Evolutionary conservation across 2,113 vertebrate species (phyloP).

Genomic region (Callopanchax toddi): DNA sequence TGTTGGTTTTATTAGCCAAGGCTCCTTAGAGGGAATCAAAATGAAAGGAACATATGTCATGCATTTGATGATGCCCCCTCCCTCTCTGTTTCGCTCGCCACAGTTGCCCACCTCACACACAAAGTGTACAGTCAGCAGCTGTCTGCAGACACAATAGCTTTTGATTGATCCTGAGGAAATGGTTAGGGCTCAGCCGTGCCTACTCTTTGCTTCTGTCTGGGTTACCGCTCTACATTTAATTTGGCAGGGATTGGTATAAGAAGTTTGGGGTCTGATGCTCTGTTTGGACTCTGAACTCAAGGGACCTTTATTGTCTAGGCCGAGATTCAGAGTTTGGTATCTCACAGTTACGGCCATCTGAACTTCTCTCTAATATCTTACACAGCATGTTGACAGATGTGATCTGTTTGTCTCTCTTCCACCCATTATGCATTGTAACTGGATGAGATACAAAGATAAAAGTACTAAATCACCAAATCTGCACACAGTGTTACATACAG

Average conservation of each 20-base stretch:
- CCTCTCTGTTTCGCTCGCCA: constrained; percentile 46
- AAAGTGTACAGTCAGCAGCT: constrained; percentile 76
- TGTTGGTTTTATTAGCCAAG: constrained; percentile 80
- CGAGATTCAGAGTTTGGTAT: constrained; percentile 25
- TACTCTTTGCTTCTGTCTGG: constrained; percentile 53
- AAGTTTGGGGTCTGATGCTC: constrained; percentile 43
- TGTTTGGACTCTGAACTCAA: no score
- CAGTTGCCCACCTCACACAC: constrained; percentile 73
- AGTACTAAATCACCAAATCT: constrained; percentile 41
- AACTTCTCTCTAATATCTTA: constrained; percentile 6
- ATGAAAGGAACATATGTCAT: constrained; percentile 82
- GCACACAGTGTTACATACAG: constrained; percentile 39
- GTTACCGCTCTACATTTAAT: constrained; percentile 61
- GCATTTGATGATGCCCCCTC: constrained; percentile 68
- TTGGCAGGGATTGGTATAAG: constrained; percentile 62
- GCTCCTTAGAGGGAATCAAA: constrained; percentile 76
- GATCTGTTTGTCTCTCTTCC: constrained; percentile 16
- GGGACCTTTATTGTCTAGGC: no score
- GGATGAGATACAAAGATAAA: constrained; percentile 40
- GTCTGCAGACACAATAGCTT: constrained; percentile 74
- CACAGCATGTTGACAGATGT: constrained; percentile 34
- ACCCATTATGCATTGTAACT: constrained; percentile 17
- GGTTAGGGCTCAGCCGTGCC: constrained; percentile 54
- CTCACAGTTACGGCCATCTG: constrained; percentile 32
- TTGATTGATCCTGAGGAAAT: constrained; percentile 71